These are phyloP conservation scores for Margarornis squamiger DNA, from an alignment of 2,797 vertebrate species.

Conservation along the genomic window DNA sequence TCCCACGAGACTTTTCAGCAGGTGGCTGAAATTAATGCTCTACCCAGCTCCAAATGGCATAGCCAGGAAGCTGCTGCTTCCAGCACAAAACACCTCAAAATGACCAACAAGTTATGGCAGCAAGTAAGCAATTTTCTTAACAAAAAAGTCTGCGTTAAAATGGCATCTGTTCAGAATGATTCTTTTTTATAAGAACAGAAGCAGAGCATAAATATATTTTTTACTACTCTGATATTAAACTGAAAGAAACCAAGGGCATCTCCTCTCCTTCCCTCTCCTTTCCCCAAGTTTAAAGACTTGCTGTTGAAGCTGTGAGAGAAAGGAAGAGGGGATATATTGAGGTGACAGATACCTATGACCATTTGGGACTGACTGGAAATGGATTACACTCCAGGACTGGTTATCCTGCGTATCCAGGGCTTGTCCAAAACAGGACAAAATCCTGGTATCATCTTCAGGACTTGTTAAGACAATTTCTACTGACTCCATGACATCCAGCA, in stretches of 20 bases:
- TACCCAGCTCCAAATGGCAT: background rate
- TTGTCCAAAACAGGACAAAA: too few species aligned
- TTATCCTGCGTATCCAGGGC: too few species aligned
- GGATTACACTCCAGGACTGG: too few species aligned
- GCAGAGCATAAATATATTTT: conserved; percentile 18
- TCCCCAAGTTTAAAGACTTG: background rate
- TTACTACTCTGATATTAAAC: conserved; percentile 1
- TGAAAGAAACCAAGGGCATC: background rate
- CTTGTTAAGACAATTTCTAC: too few species aligned
- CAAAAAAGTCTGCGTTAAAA: conserved; percentile 41
- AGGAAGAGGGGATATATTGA: too few species aligned
- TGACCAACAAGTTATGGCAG: conserved; percentile 40
- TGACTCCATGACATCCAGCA: too few species aligned
- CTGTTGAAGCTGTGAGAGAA: too few species aligned
- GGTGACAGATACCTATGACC: too few species aligned
- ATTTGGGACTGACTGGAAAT: too few species aligned
- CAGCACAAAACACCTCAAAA: conserved; percentile 27
- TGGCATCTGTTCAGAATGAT: conserved; percentile 17
- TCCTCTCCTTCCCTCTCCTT: background rate
- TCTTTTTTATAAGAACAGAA: conserved; percentile 39
- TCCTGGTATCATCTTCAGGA: too few species aligned
- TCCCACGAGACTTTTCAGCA: conserved; percentile 42
- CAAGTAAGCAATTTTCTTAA: conserved; percentile 7
- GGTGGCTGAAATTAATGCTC: conserved; percentile 63
- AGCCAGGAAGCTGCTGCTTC: background rate